Evolutionary conservation across 2,113 vertebrate genomes (phyloP), one percentile per base, ranked within the genome.

Genomic region (Puma concolor): DNA sequence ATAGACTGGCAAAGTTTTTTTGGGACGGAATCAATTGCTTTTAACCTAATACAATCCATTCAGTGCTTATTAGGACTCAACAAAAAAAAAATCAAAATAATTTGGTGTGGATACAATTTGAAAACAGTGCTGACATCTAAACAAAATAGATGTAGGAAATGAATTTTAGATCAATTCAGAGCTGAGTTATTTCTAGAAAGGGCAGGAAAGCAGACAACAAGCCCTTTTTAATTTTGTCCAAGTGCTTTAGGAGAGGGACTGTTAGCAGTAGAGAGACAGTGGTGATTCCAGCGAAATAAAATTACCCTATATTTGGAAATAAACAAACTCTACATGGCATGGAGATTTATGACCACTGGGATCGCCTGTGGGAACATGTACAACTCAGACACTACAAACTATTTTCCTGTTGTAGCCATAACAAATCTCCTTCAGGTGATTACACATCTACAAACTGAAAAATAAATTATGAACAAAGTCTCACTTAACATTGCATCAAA

Each of bases 361-460:
- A 36, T 60, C 1, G 8, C 97, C 90, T 94, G 83, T 90, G 87
- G 87, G 72, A 88, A 92, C 84, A 12, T 29, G 79, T 72, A 74
- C 29, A 11, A 4, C 74, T 86, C 95, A 92, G 84, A 19, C 27
- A 19, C 69, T 71, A 84, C 44, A 90, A 92, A 71, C n/a, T 16
- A 7, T 27, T 57, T 71, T 92, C 50, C 71, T 50, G 3, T 29
- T 92, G 79, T 79, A 84, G 77, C 80, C n/a, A 88, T 52, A 91
- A 91, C 81, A 84, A 29, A 94, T 71, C 7, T 27, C 36, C 83
- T 48, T 83, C 90, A 92, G 89, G 69, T 80, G 71, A 95, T 69
- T 33, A 64, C 31, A 52, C 84, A 67, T 10, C 80, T 67, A 54
- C 33, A 15, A 48, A 19, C 48, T 44, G 83, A 63, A 94, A 95